Percentiles rank a stretch among this genome's conserved stretches.
Evolutionary conservation across 2,113 vertebrate genomes (phyloP).

Genomic region (Nanger granti): DNA sequence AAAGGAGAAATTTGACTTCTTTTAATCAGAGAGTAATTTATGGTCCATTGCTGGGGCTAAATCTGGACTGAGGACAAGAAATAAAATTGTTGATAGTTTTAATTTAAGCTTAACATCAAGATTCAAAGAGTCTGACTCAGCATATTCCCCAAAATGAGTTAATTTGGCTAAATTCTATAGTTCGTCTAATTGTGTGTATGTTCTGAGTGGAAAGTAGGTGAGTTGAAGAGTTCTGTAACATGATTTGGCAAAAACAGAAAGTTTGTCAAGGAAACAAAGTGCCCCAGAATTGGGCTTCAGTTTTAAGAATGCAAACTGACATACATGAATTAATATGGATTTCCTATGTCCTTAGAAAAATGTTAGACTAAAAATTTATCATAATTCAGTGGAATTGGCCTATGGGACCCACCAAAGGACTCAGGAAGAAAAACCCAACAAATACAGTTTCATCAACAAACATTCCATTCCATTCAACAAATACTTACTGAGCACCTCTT

Average conservation of each 20-base stretch:
- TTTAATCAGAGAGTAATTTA: background rate
- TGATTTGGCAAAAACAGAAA: background rate
- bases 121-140: background rate
- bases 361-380: background rate
- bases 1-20: background rate
- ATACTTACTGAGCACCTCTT: background rate
- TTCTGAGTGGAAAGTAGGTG: background rate
- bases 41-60: background rate
- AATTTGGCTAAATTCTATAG: background rate
- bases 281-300: background rate
- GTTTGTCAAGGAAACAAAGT: background rate
- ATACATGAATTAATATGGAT: background rate
- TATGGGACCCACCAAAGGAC: background rate
- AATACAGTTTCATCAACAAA: background rate
- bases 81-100: background rate
- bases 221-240: background rate
- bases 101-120: background rate
- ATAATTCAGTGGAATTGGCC: background rate
- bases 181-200: background rate
- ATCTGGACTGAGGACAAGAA: background rate
- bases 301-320: constrained; percentile 8
- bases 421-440: background rate
- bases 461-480: background rate
- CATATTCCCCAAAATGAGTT: background rate
- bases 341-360: background rate